Evolutionary conservation across 2,888 invertebrate genomes (phyloP).

Genomic region (Cerastoderma edule): DNA sequence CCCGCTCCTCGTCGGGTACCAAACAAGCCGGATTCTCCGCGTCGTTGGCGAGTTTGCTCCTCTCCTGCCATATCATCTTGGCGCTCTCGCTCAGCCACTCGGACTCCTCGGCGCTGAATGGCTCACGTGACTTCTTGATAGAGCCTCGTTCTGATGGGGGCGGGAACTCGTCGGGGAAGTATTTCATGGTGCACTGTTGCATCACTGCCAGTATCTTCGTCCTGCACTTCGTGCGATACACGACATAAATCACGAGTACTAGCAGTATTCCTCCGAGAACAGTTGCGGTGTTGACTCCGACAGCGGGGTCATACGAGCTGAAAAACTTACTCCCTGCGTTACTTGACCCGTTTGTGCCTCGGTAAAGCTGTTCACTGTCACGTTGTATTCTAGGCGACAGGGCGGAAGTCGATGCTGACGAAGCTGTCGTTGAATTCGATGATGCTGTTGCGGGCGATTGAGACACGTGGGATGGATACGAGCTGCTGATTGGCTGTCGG

Average conservation of each 20-base stretch:
- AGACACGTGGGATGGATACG: conserved; percentile 21
- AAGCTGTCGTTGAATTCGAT: too few species aligned
- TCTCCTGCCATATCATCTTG: conserved; percentile 50
- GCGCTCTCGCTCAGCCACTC: conserved; percentile 51
- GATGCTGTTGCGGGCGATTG: conserved; percentile 8
- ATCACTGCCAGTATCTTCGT: conserved; percentile 48
- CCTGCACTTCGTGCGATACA: conserved; percentile 63
- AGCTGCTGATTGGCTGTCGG: background rate
- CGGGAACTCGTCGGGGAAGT: conserved; percentile 55
- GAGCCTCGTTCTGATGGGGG: conserved; percentile 10
- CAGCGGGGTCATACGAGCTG: conserved; percentile 69
- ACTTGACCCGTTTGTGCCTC: conserved; percentile 26
- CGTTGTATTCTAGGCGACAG: background rate
- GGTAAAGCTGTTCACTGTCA: conserved; percentile 8
- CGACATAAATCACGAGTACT: conserved; percentile 68
- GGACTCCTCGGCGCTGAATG: conserved; percentile 23
- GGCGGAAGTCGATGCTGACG: too few species aligned
- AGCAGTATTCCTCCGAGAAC: conserved; percentile 72
- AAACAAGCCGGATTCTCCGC: conserved; percentile 2
- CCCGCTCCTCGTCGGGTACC: too few species aligned
- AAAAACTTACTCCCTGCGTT: conserved; percentile 56
- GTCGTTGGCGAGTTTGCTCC: conserved; percentile 32
- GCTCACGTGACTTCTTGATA: conserved; percentile 16
- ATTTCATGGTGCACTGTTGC: conserved; percentile 52
- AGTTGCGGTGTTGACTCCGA: conserved; percentile 72